phyloP scores from a whole-genome alignment of 2,888 invertebrate genomes.

The Idaea straminata region DNA sequence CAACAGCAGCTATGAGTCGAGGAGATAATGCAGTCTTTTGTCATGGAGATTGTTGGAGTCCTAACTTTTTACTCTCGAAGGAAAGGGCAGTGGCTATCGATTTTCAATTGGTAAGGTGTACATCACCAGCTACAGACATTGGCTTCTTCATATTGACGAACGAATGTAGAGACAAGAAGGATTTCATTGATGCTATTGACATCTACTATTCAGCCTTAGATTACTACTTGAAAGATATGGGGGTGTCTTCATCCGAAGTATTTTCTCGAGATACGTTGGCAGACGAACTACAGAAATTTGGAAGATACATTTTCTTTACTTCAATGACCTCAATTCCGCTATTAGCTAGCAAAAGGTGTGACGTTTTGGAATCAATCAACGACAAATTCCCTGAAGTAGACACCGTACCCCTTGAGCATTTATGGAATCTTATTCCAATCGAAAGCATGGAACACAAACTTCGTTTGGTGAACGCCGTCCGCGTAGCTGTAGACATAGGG shows the following conservation, averaged over 20 bases:
- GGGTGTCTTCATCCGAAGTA: constrained; percentile 34
- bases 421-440: constrained; percentile 49
- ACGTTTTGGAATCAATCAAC: constrained; percentile 35
- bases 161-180: constrained; percentile 32
- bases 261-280: constrained; percentile 40
- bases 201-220: constrained; percentile 41
- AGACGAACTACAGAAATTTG: constrained; percentile 46
- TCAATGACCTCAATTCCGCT: constrained; percentile 45
- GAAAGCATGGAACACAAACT: constrained; percentile 39
- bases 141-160: constrained; percentile 40
- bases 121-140: constrained; percentile 48
- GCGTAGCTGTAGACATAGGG: constrained; percentile 45
- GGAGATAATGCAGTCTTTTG: constrained; percentile 42
- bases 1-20: constrained; percentile 29
- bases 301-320: constrained; percentile 45
- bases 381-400: constrained; percentile 33
- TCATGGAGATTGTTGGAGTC: constrained; percentile 56
- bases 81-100: constrained; percentile 46
- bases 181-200: constrained; percentile 42
- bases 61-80: constrained; percentile 47
- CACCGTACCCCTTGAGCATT: constrained; percentile 43
- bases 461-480: constrained; percentile 43
- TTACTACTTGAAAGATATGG: constrained; percentile 50
- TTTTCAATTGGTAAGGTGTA: constrained; percentile 49
- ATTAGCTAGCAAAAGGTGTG: constrained; percentile 41